Evolutionary conservation across 2,113 vertebrate genomes (phyloP).

Genomic region (Deroptyus accipitrinus): DNA sequence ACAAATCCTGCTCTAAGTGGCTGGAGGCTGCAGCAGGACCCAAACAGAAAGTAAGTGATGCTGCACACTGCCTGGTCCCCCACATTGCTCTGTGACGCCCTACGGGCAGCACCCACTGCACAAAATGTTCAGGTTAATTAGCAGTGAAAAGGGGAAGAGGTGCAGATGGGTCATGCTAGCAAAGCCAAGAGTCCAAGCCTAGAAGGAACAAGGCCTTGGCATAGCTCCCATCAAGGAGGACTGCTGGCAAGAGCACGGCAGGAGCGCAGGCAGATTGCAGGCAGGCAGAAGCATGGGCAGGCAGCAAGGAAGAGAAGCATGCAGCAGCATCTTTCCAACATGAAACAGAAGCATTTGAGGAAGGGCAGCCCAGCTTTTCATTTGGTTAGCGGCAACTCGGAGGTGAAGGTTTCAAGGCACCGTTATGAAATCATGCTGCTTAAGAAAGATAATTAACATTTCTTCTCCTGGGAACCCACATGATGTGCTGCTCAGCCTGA

Average conservation of each 20-base stretch:
- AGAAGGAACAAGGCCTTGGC: neutral
- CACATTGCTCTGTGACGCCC: neutral
- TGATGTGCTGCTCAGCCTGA: neutral
- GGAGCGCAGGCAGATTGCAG: neutral
- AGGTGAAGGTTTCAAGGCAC: neutral
- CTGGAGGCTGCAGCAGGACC: neutral
- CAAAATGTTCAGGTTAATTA: accelerated
- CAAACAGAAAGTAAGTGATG: accelerated
- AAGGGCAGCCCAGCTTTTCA: neutral
- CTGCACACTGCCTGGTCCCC: neutral
- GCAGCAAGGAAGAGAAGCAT: neutral
- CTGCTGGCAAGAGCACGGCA: neutral
- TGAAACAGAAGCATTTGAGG: neutral
- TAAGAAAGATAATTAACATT: constrained; percentile 10
- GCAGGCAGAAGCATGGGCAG: neutral
- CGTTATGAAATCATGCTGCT: neutral
- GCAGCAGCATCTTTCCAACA: neutral
- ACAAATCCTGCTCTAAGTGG: accelerated
- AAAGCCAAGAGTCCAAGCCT: neutral
- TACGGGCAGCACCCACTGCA: neutral
- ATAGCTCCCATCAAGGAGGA: neutral
- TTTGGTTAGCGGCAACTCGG: neutral
- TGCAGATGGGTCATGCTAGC: neutral
- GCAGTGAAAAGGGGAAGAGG: neutral
- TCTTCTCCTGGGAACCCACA: neutral